Base-by-base conservation (phyloP, 2,797 vertebrate species). In the Chelidonichthys spinosus region DNA sequence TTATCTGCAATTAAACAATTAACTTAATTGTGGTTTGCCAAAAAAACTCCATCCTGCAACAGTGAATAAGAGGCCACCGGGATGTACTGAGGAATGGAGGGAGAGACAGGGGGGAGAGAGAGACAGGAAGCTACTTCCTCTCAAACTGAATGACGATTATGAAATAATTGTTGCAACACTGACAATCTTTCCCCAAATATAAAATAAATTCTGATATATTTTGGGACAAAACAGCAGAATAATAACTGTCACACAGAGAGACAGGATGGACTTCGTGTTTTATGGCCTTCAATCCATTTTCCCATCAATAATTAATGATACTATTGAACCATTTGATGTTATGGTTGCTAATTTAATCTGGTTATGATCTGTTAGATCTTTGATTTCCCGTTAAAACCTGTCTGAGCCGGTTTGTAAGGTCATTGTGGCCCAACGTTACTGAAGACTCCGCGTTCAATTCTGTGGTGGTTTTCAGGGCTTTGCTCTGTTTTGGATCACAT, bases 1-100 rank as follows among this genome's bases (percentile, higher is more conserved):
- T 90, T 89, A 92, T 93, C 90, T 90, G 85, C 82, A 90, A 91
- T 93, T 91, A 91, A 93, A 91, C 76, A 87, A 90, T 92, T 92
- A 90, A 87, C 65, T 91, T 90, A 91, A 87, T 89, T 93, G 91
- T 91, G 90, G 89, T 90, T 92, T 75, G 60, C 86, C 82, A 85
- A 69, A 82, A 11, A 69, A 72, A 81, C 88, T 85, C 87, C 89
- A 83, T 88, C 90, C 90, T 67, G 75, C 56, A 44, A 44, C 81
- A 80, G 74, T 33, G 78, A 83, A 61, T 32, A 61, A 71, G 62
- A 86, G 88, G 83, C 88, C 88, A 91, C 87, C 85, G 46, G 53
- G 81, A 76, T 17, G 66, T 62, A 82, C 52, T 53, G 42, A 52
- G 14, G 55, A 53, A 11, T 0, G 54, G 44, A 50, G 49, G 15